Evolutionary conservation across 2,888 invertebrate species (phyloP).

Genomic region (Bursaphelenchus okinawaensis): DNA sequence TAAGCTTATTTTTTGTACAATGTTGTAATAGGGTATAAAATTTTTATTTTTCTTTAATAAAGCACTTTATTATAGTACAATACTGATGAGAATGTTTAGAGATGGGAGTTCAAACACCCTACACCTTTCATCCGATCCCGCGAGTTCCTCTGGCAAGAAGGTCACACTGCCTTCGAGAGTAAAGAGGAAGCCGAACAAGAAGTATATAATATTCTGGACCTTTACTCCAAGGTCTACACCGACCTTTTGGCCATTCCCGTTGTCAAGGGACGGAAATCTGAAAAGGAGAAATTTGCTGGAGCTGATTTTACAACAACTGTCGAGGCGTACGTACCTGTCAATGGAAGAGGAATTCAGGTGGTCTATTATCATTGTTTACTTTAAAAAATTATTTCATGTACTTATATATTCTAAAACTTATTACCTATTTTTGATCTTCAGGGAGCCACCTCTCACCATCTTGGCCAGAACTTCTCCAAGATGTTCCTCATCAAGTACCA

Average conservation of each 20-base stretch:
- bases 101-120: constrained; percentile 99
- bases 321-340: constrained; percentile 75
- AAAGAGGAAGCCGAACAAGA: constrained; percentile 81
- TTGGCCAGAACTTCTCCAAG: constrained; percentile 98
- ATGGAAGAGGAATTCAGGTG: constrained; percentile 54
- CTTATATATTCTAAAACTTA: too few species aligned
- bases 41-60: too few species aligned
- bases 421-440: constrained; percentile 50
- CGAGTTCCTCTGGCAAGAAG: constrained; percentile 99
- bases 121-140: constrained; percentile 95
- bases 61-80: too few species aligned
- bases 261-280: constrained; percentile 83
- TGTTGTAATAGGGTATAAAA: too few species aligned
- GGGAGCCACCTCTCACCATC: constrained; percentile 94
- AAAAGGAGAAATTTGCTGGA: constrained; percentile 98
- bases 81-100: too few species aligned
- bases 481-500: constrained; percentile 97
- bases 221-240: constrained; percentile 85
- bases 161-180: constrained; percentile 86
- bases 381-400: too few species aligned
- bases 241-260: constrained; percentile 88
- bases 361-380: too few species aligned
- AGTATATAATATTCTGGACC: constrained; percentile 69
- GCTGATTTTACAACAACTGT: constrained; percentile 94
- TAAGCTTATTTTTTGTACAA: too few species aligned